These are phyloP conservation scores for Rapana venosa DNA, from an alignment of 2,888 invertebrate genomes.

Conservation along the genomic window DNA sequence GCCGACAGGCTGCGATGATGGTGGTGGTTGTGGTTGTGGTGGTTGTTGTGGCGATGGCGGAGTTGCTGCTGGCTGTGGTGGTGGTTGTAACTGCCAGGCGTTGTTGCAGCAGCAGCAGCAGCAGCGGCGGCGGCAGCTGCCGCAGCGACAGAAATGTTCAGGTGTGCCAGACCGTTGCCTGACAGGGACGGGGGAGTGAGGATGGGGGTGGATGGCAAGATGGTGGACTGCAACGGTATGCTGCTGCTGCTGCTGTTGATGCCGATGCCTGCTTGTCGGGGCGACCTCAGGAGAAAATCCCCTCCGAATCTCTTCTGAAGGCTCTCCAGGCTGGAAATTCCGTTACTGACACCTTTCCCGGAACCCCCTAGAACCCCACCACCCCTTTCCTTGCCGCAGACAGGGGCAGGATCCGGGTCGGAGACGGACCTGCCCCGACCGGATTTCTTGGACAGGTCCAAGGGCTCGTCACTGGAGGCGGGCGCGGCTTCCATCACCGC, in stretches of 20 bases:
- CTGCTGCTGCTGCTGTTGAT: slow-evolving; percentile 50
- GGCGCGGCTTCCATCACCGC: not conserved
- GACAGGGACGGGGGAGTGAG: slow-evolving; percentile 36
- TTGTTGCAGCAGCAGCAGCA: not conserved
- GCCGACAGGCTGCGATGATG: not conserved
- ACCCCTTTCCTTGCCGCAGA: not conserved
- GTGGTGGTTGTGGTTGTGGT: slow-evolving; percentile 22
- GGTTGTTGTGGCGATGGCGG: slow-evolving; percentile 7
- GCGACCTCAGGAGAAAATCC: slow-evolving; percentile 63
- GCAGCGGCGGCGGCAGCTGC: slow-evolving; percentile 23
- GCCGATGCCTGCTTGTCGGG: slow-evolving; percentile 57
- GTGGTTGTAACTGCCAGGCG: not conserved
- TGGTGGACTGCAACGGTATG: slow-evolving; percentile 53
- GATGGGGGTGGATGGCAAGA: slow-evolving; percentile 39
- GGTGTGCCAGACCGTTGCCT: slow-evolving; percentile 23
- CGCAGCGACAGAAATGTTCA: slow-evolving; percentile 28
- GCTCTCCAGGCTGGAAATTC: slow-evolving; percentile 70
- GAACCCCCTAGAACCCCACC: no score
- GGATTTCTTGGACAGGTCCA: slow-evolving; percentile 69
- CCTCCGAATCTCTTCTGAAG: slow-evolving; percentile 72
- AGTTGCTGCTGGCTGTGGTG: slow-evolving; percentile 16
- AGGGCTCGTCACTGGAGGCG: slow-evolving; percentile 47
- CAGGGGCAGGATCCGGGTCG: slow-evolving; percentile 8
- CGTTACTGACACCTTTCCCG: slow-evolving; percentile 34
- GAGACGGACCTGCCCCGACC: slow-evolving; percentile 46